Evolutionary conservation across 2,888 invertebrate species (phyloP).

Genomic region (Mongoloraphidia duomilia): DNA sequence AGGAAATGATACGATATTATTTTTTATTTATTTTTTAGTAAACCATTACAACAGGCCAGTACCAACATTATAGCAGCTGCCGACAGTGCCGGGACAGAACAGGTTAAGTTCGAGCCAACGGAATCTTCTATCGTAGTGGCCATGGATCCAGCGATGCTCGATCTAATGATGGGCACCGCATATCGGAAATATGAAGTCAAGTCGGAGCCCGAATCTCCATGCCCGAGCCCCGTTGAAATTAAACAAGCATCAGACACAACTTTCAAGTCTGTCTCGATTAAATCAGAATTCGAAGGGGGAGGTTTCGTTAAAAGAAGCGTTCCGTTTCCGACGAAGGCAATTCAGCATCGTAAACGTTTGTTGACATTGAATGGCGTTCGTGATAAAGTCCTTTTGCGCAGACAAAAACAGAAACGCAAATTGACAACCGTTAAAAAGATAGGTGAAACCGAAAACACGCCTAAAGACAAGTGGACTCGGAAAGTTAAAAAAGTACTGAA

Average conservation of each 20-base stretch:
- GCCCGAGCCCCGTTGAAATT: constrained; percentile 32
- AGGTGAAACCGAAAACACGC: constrained; percentile 9
- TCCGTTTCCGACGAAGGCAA: constrained; percentile 32
- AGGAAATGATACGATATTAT: no score
- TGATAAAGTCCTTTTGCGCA: constrained; percentile 22
- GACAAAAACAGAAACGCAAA: constrained; percentile 19
- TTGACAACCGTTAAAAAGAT: constrained; percentile 6
- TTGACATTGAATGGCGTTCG: constrained; percentile 30
- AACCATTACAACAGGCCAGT: no score
- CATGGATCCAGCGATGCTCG: constrained; percentile 41
- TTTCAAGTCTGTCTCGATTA: not conserved
- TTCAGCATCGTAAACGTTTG: constrained; percentile 35
- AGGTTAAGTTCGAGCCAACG: not conserved
- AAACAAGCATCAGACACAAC: constrained; percentile 7
- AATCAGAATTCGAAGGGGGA: constrained; percentile 24
- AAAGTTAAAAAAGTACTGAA: not conserved
- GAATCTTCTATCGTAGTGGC: constrained; percentile 33
- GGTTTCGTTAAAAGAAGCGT: constrained; percentile 43
- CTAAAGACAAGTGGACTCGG: constrained; percentile 5
- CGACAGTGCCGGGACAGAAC: no score
- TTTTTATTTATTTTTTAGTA: no score
- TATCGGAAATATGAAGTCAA: constrained; percentile 33
- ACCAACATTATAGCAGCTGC: no score
- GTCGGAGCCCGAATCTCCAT: constrained; percentile 29
- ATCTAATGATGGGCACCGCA: constrained; percentile 46